phyloP scores from a whole-genome alignment of 2,797 vertebrate genomes.

The Remorina albescens region DNA sequence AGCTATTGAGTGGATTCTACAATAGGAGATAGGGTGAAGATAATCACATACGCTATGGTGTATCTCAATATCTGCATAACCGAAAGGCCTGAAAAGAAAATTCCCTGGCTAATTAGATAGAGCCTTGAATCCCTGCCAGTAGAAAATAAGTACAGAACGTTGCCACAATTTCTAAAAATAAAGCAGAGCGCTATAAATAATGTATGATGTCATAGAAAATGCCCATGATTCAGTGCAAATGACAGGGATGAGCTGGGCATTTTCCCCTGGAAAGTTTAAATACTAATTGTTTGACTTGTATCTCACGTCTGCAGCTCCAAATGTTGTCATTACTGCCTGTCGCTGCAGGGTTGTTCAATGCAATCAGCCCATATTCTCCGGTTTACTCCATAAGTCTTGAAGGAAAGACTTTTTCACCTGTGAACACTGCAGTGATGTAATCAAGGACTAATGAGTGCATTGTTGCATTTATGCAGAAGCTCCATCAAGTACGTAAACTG shows the following conservation, averaged over 20 bases:
- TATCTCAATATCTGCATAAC: background rate
- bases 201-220: background rate
- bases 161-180: slow-evolving; percentile 7
- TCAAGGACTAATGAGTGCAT: slow-evolving; percentile 26
- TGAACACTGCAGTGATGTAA: slow-evolving; percentile 30
- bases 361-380: background rate
- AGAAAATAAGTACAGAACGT: background rate
- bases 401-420: slow-evolving; percentile 16
- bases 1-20: background rate
- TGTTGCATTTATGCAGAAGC: slow-evolving; percentile 44
- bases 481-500: slow-evolving; percentile 24
- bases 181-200: background rate
- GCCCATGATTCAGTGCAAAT: background rate
- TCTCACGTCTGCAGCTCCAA: background rate
- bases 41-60: background rate
- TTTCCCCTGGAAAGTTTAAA: background rate
- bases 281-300: background rate
- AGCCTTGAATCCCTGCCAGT: background rate
- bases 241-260: background rate
- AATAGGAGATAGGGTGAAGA: background rate
- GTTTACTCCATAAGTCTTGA: background rate
- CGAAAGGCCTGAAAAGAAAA: background rate
- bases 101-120: background rate
- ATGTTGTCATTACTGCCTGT: background rate
- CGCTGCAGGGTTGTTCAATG: slow-evolving; percentile 6